Evolutionary conservation across 2,113 vertebrate species (phyloP), one percentile per base, ranked within the genome.

Genomic region (Hemiprocne comata): DNA sequence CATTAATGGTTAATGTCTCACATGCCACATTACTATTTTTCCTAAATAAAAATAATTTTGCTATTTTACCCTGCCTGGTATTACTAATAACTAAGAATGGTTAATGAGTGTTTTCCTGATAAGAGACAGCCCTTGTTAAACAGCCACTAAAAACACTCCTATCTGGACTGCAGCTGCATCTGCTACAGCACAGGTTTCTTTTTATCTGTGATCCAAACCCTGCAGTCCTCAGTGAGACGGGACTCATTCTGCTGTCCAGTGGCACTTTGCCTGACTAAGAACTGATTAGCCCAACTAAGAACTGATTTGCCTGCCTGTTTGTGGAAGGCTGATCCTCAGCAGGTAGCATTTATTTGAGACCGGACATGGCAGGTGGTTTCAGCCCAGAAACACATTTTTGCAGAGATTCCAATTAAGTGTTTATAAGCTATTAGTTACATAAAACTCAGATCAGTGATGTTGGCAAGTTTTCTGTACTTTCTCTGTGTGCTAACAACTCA

Each of bases 341-440:
- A 96, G 96, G 95, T 94, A 94, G 76, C 83, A 89, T 92, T 88
- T 92, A 72, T 67, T 93, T 26, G n/a, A 94, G 85, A 74, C 83
- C 4, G 17, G 88, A 88, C 10, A 0, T 94, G 86, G 92, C 96
- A 94, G 96, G 96, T 95, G 96, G 95, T 96, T 96, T 88, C 92
- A 92, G 53, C 88, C 92, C 55, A 87, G 79, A 93, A 96, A 91
- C 93, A 90, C 87, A 86, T 94, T 96, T 88, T 94, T 96, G 95
- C 90, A 88, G 57, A 88, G 88, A 92, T 92, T 94, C 96, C 93
- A 96, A 46, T 95, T 81, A 96, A 96, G 93, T 90, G 96, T 97
- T 96, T 97, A 94, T 95, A 96, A 97, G 90, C 85, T 86, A 88
- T 95, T 92, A 48, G 90, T 93, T 96, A 81, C 82, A 92, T 97